Evolutionary conservation across 2,797 vertebrate genomes (phyloP).

Genomic region (Pseudochaenichthys georgianus): DNA sequence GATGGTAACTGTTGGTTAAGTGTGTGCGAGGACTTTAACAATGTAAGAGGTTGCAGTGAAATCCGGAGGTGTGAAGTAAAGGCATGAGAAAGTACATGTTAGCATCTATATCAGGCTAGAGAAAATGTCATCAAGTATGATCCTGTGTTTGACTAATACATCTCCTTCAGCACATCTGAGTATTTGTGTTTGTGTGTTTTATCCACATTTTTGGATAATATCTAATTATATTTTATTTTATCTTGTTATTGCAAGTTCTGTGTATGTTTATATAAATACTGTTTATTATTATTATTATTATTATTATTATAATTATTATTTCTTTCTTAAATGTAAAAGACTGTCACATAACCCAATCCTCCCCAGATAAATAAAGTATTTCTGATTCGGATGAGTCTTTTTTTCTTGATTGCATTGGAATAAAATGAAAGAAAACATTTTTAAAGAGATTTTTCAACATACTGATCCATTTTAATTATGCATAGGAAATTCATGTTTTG

Average conservation of each 20-base stretch:
- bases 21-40: conserved; percentile 58
- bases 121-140: conserved; percentile 27
- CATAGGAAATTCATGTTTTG: conserved; percentile 3
- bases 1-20: conserved; percentile 67
- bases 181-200: conserved; percentile 16
- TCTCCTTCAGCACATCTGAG: conserved; percentile 21
- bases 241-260: too few species aligned
- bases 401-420: conserved; percentile 18
- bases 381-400: neutral
- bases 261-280: too few species aligned
- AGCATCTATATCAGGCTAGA: conserved; percentile 32
- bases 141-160: conserved; percentile 15
- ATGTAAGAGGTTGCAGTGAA: conserved; percentile 41
- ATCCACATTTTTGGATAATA: too few species aligned
- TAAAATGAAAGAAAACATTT: neutral
- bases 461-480: conserved; percentile 5
- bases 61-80: conserved; percentile 41
- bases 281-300: too few species aligned
- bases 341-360: too few species aligned
- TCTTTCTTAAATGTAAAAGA: too few species aligned
- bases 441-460: neutral
- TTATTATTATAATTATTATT: too few species aligned
- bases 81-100: conserved; percentile 40
- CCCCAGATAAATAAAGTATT: too few species aligned
- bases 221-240: too few species aligned